Base-by-base conservation (phyloP, 2,113 vertebrate species). In the Silurus meridionalis region DNA sequence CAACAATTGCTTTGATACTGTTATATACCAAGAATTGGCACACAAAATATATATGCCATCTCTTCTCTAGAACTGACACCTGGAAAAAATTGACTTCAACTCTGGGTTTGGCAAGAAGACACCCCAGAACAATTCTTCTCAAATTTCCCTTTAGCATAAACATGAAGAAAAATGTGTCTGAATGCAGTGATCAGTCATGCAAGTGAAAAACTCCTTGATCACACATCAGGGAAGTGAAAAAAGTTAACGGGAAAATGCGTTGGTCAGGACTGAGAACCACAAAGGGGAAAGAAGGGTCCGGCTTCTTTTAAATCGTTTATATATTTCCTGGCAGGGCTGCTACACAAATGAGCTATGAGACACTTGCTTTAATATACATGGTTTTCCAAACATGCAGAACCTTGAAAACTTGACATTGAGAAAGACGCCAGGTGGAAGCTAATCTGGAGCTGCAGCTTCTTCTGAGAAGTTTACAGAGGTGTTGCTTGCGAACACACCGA, bases 221-320 rank as follows among this genome's bases (percentile, higher is more conserved):
- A 13, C 23, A 78, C 55, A n/a, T 55, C 52, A 79, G 23, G n/a
- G 14, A 78, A 57, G 0, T 93, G 94, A 95, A 91, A 88, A 53
- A 8, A 17, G 75, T 83, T 90, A 25, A 92, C 91, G 89, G 92
- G 94, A 84, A 91, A 95, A 58, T 90, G 94, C 91, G 63, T 82
- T 91, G 0, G 80, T 92, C 4, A 61, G 84, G n/a, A 57, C 46
- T 2, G n/a, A 78, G 23, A 78, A 78, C n/a, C 75, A 8, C 0
- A 82, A 91, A 69, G 85, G 86, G 83, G 0, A 94, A 91, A 78
- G 60, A 91, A 88, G 91, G 92, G 1, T 90, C 87, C 0, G 94
- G 91, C n/a, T 95, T 95, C 86, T 85, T 94, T 8, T 91, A 94
- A 4, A 74, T 94, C 80, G 92, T 93, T 58, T 93, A 94, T 37